Conservation (phyloP, 92 coral and sea anemone species). For the Paramuricea clavata region DNA sequence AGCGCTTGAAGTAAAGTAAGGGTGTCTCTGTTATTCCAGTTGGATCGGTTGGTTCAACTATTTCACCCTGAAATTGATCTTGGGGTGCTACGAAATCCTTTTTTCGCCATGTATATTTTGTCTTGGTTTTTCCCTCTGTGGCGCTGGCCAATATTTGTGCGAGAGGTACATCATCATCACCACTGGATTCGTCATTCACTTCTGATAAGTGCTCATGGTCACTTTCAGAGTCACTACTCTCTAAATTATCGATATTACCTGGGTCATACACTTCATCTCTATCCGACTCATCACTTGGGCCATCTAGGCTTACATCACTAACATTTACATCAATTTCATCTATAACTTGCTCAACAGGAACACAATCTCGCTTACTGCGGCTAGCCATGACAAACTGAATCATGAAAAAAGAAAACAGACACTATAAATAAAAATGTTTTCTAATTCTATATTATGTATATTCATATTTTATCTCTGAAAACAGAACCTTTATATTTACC, state of each 20-base stretch:
- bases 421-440: conserved; percentile 27
- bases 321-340: neutral
- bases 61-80: conserved; percentile 27
- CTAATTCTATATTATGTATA: no score
- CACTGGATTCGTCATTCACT: no score
- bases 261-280: no score
- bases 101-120: conserved; percentile 9
- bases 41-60: conserved; percentile 11
- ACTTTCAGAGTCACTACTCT: no score
- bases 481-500: neutral
- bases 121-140: conserved; percentile 9
- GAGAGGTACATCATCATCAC: conserved; percentile 42
- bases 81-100: neutral
- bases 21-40: conserved; percentile 32
- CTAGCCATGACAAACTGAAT: no score
- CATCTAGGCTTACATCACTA: conserved; percentile 30
- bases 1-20: neutral
- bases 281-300: no score
- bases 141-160: conserved; percentile 7
- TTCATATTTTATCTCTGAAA: no score
- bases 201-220: no score
- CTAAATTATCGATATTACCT: no score
- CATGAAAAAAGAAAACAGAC: no score
- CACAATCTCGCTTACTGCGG: neutral
- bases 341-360: no score